Conservation (phyloP, 2,888 invertebrate genomes). For the Nymphalis polychloros region DNA sequence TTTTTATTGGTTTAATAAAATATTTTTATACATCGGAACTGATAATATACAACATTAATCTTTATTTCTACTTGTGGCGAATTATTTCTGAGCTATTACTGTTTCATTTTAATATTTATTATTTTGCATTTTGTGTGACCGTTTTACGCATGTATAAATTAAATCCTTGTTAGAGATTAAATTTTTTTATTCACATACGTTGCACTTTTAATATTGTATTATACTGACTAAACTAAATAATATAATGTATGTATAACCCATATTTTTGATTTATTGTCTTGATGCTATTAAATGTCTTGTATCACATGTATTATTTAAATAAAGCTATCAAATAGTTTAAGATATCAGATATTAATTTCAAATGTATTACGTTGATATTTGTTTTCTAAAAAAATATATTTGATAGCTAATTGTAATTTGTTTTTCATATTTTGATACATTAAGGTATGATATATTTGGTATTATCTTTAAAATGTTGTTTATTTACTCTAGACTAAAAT, state of each 20-base stretch:
- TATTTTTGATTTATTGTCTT: too few relatives aligned
- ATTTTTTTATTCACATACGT: not conserved
- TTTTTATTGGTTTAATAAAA: constrained; percentile 1
- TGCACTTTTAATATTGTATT: not conserved
- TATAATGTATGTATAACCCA: too few relatives aligned
- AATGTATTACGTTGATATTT: not conserved
- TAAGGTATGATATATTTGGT: not conserved
- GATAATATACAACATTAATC: not conserved
- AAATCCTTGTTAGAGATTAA: not conserved
- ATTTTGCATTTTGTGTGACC: not conserved
- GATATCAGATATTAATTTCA: not conserved
- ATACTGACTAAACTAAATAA: too few relatives aligned
- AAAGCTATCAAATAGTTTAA: not conserved
- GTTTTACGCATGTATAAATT: not conserved
- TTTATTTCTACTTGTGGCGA: not conserved
- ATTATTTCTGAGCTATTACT: not conserved
- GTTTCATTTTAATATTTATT: not conserved
- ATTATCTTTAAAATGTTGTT: constrained; percentile 4
- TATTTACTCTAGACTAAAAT: constrained; percentile 27
- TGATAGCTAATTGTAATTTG: not conserved
- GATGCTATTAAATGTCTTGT: too few relatives aligned
- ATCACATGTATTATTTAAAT: not conserved
- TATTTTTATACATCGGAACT: not conserved
- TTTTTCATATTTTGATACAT: not conserved
- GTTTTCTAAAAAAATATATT: not conserved